Evolutionary conservation across 2,888 invertebrate species (phyloP).

Genomic region (Rhagium mordax): DNA sequence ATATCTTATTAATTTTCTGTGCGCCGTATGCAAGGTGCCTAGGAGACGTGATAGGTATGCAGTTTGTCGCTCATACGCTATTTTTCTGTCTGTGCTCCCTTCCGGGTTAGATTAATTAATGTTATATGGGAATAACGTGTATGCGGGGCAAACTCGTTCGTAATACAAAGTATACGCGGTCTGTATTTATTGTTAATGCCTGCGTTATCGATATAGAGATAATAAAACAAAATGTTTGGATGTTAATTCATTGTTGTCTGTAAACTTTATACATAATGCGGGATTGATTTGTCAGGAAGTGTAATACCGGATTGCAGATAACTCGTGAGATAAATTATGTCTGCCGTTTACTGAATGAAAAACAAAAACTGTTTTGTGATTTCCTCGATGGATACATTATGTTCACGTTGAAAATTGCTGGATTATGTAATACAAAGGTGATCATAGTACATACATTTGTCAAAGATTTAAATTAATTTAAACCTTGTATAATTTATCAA

Average conservation of each 20-base stretch:
- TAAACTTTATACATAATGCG: not conserved
- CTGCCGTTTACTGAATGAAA: not conserved
- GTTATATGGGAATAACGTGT: constrained; percentile 30
- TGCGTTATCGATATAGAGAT: not conserved
- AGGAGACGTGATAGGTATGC: constrained; percentile 33
- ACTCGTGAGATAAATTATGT: constrained; percentile 1
- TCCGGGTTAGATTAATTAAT: constrained; percentile 37
- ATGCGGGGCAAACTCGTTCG: constrained; percentile 22
- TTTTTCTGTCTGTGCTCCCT: constrained; percentile 37
- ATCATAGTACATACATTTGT: no score
- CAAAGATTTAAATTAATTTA: no score
- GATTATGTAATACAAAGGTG: no score
- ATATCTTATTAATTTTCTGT: constrained; percentile 29
- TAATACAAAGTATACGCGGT: not conserved
- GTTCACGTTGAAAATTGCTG: no score
- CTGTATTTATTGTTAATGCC: constrained; percentile 13
- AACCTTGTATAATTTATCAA: no score
- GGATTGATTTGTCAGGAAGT: constrained; percentile 19
- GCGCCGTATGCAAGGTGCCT: constrained; percentile 38
- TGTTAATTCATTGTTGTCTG: constrained; percentile 13
- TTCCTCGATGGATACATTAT: no score
- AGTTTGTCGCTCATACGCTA: constrained; percentile 36
- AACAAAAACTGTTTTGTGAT: not conserved
- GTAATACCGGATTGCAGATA: not conserved
- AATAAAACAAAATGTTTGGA: constrained; percentile 11